phyloP scores from a whole-genome alignment of 2,888 invertebrate genomes.

The Ennomos fuscantarius region DNA sequence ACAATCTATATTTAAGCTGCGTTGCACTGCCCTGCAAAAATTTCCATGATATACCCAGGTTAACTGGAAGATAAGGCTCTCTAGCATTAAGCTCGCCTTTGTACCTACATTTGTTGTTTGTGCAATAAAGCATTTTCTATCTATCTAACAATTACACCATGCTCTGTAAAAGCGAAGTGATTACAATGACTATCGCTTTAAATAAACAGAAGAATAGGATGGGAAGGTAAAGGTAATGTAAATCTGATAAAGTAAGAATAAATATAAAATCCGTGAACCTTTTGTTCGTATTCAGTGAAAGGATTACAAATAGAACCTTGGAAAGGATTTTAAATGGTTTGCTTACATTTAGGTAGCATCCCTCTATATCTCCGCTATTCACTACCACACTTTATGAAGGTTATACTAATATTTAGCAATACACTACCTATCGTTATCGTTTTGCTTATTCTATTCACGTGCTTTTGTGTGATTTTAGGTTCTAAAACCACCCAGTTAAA shows the following conservation, averaged over 20 bases:
- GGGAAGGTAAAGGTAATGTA: slow-evolving; percentile 32
- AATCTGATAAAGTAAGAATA: slow-evolving; percentile 35
- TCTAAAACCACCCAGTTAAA: background rate
- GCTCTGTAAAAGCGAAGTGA: slow-evolving; percentile 15
- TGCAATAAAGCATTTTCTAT: too few relatives aligned
- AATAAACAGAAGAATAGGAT: slow-evolving; percentile 22
- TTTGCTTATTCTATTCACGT: slow-evolving; percentile 11
- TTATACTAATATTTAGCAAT: slow-evolving; percentile 24
- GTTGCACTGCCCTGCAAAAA: too few relatives aligned
- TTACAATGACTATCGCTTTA: slow-evolving; percentile 10
- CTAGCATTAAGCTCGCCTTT: too few relatives aligned
- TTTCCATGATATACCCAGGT: too few relatives aligned
- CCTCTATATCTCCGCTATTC: slow-evolving; percentile 27
- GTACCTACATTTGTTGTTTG: too few relatives aligned
- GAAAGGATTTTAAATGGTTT: slow-evolving; percentile 34
- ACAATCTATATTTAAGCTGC: too few relatives aligned
- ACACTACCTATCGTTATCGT: slow-evolving; percentile 3
- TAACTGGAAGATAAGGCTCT: too few relatives aligned
- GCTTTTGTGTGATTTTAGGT: slow-evolving; percentile 8
- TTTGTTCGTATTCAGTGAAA: slow-evolving; percentile 35
- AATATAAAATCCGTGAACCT: slow-evolving; percentile 32
- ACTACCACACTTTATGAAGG: slow-evolving; percentile 27
- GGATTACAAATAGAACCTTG: slow-evolving; percentile 32
- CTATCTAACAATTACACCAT: too few relatives aligned
- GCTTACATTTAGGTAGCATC: slow-evolving; percentile 28